Percentiles rank a stretch among this genome's conserved stretches.
phyloP scores from a whole-genome alignment of 2,113 vertebrate species.

The Eleginops maclovinus region DNA sequence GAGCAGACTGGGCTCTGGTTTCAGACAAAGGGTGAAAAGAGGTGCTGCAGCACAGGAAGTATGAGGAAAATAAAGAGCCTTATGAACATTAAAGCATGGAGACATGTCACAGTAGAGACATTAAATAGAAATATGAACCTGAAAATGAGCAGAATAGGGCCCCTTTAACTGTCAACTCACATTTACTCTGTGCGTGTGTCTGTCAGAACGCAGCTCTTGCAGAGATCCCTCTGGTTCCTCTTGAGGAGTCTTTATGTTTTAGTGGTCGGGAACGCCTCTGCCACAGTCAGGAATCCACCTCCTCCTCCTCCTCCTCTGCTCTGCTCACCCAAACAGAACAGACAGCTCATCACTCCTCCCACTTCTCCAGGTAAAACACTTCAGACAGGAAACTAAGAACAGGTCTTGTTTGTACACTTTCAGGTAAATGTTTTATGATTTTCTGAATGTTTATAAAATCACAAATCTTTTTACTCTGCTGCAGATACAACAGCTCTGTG shows the following conservation, averaged over 20 bases:
- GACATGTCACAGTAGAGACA: too few species aligned
- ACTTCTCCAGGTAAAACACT: constrained; percentile 60
- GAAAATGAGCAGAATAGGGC: too few species aligned
- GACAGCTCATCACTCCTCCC: constrained; percentile 44
- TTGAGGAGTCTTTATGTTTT: constrained; percentile 78
- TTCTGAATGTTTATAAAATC: too few species aligned
- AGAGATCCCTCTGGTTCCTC: constrained; percentile 59
- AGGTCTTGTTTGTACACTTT: not conserved
- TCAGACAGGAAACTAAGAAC: not conserved
- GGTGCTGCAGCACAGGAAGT: too few species aligned
- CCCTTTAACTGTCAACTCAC: not conserved
- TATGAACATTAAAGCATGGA: too few species aligned
- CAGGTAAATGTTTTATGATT: too few species aligned
- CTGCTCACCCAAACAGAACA: constrained; percentile 20
- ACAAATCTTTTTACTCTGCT: not conserved
- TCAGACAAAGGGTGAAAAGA: too few species aligned
- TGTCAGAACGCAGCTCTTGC: constrained; percentile 69
- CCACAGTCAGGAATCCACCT: constrained; percentile 59
- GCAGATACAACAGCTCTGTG: constrained; percentile 65
- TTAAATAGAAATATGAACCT: too few species aligned
- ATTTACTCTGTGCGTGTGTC: constrained; percentile 10
- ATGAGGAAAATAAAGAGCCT: too few species aligned
- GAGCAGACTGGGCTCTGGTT: too few species aligned
- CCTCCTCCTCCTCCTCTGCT: not conserved
- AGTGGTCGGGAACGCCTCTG: constrained; percentile 70